Evolutionary conservation across 2,113 vertebrate species (phyloP).

Genomic region (Psephotus haematonotus): DNA sequence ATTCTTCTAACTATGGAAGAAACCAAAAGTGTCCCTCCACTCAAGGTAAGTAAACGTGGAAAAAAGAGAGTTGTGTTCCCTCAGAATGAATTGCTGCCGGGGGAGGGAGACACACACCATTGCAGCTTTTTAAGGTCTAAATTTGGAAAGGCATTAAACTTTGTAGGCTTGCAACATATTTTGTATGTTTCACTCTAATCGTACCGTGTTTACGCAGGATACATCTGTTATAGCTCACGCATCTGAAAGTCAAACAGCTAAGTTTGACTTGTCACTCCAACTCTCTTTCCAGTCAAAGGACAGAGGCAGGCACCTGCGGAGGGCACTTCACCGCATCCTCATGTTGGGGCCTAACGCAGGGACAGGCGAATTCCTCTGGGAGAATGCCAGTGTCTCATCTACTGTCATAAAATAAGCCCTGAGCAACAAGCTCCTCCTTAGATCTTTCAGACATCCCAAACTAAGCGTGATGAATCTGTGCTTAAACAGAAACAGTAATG

Average conservation of each 20-base stretch:
- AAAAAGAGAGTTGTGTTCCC: not conserved
- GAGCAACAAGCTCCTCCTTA: rapidly evolving
- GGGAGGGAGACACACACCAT: not conserved
- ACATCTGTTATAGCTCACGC: not conserved
- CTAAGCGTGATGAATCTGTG: rapidly evolving
- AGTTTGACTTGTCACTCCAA: not conserved
- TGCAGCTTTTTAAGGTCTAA: not conserved
- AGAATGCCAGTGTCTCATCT: not conserved
- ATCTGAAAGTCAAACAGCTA: not conserved
- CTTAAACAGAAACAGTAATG: not conserved
- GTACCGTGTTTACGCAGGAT: not conserved
- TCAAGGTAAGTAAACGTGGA: not conserved
- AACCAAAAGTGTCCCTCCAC: not conserved
- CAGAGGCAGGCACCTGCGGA: not conserved
- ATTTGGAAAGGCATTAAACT: slow-evolving; percentile 3
- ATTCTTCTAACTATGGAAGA: not conserved
- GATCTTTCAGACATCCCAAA: not conserved
- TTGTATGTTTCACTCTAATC: not conserved
- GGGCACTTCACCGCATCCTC: not conserved
- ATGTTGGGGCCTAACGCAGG: rapidly evolving
- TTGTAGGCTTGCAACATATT: not conserved
- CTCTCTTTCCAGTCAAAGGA: not conserved
- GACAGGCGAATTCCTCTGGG: not conserved
- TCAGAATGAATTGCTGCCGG: not conserved
- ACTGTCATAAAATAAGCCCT: not conserved